Conservation (phyloP, 2,888 invertebrate genomes). For the Pandemis heparana region DNA sequence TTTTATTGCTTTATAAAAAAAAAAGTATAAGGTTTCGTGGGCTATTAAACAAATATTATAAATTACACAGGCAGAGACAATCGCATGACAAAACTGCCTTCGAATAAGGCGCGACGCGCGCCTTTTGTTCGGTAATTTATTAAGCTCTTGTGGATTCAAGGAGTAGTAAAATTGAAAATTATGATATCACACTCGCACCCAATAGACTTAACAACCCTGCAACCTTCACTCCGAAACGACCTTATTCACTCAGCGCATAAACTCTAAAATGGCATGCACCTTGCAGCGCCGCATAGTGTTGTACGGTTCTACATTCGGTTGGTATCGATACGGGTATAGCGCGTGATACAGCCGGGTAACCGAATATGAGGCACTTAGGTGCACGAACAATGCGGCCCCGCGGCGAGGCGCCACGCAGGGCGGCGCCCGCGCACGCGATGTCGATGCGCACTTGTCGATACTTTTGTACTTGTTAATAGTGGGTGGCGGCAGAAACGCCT, state of each 20-base stretch:
- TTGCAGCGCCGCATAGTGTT: constrained; percentile 53
- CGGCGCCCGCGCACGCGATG: constrained; percentile 47
- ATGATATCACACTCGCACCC: constrained; percentile 60
- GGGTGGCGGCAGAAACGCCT: not conserved
- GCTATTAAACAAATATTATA: constrained; percentile 58
- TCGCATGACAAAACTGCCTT: constrained; percentile 73
- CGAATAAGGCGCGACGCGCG: constrained; percentile 79
- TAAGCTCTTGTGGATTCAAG: constrained; percentile 72
- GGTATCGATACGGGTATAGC: constrained; percentile 77
- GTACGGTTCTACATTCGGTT: constrained; percentile 48
- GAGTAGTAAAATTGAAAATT: constrained; percentile 80
- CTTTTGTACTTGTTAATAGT: not conserved
- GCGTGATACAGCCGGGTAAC: constrained; percentile 80
- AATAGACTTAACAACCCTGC: constrained; percentile 49
- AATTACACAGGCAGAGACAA: constrained; percentile 59
- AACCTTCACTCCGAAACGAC: constrained; percentile 46
- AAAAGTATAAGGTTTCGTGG: constrained; percentile 47
- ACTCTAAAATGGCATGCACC: not conserved
- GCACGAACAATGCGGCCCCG: constrained; percentile 79
- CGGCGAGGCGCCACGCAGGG: constrained; percentile 78
- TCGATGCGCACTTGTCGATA: constrained; percentile 44
- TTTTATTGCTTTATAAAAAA: constrained; percentile 59
- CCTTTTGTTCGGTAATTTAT: constrained; percentile 80
- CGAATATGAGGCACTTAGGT: constrained; percentile 83
- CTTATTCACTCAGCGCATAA: constrained; percentile 15